Evolutionary conservation across 1,140 invertebrate genomes (phyloP).

Genomic region (Coenobita brevimanus): DNA sequence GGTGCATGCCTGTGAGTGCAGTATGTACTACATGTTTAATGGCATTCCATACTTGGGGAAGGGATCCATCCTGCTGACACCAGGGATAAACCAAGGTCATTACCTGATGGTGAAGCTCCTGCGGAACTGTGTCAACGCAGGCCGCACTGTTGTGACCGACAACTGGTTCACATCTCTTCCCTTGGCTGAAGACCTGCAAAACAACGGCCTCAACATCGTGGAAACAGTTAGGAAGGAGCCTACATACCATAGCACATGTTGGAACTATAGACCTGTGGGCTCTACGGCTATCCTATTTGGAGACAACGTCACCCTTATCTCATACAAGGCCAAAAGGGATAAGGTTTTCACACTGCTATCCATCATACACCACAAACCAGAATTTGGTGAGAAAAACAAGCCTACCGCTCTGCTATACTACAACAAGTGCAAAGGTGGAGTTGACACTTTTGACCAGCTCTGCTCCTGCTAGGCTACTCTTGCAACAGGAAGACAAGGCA

Average conservation of each 20-base stretch:
- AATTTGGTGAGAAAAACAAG: conserved; percentile 28
- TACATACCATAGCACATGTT: neutral
- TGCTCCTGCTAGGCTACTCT: neutral
- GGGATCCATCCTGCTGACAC: neutral
- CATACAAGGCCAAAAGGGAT: neutral
- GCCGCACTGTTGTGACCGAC: conserved; percentile 1
- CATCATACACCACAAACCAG: neutral
- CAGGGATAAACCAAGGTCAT: conserved; percentile 8
- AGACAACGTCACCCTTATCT: neutral
- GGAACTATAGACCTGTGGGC: neutral
- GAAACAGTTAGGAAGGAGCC: conserved; percentile 13
- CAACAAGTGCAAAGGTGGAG: conserved; percentile 3
- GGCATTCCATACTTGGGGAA: conserved; percentile 27
- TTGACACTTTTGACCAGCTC: conserved; percentile 24
- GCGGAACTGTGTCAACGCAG: neutral
- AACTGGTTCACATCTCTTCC: conserved; percentile 35
- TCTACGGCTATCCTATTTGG: neutral
- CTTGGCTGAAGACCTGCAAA: neutral
- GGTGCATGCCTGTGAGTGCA: conserved; percentile 12
- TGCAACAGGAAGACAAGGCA: conserved; percentile 13
- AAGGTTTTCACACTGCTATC: neutral
- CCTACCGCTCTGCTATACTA: neutral
- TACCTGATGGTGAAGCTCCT: conserved; percentile 10
- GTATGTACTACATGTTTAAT: conserved; percentile 19
- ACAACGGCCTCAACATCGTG: neutral